Evolutionary conservation across 2,888 invertebrate genomes (phyloP).

Genomic region (Chydorus sphaericus): DNA sequence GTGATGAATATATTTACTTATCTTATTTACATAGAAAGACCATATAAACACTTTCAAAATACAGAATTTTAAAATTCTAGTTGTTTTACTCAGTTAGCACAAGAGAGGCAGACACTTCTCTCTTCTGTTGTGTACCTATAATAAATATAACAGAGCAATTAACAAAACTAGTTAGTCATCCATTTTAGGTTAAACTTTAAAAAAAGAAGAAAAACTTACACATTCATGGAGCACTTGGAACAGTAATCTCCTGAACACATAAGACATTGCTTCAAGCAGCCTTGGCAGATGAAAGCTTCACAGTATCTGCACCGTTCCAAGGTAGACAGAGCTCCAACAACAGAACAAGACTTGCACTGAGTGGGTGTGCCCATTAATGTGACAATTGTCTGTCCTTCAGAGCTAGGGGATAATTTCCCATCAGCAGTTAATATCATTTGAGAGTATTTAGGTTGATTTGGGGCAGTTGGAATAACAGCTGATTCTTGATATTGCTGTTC

Average conservation of each 20-base stretch:
- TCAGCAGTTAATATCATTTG: background rate
- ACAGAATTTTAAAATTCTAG: background rate
- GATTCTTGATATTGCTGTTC: background rate
- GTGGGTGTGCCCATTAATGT: background rate
- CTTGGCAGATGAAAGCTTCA: background rate
- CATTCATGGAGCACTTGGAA: background rate
- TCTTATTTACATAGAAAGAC: too few species aligned
- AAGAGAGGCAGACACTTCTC: background rate
- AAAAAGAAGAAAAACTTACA: background rate
- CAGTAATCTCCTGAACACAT: background rate
- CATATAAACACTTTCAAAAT: too few species aligned
- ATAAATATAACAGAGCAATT: background rate
- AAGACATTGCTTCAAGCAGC: background rate
- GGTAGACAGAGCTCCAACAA: background rate
- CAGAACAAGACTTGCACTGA: background rate
- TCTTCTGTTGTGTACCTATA: background rate
- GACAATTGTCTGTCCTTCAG: background rate
- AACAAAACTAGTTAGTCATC: background rate
- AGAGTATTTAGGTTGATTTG: background rate
- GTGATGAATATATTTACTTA: too few species aligned
- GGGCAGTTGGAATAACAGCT: background rate
- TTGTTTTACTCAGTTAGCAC: background rate
- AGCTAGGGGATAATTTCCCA: background rate
- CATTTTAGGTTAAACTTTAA: background rate
- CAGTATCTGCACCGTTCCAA: conserved; percentile 7